Percentiles rank a stretch among this genome's conserved stretches.
These are phyloP conservation scores for Dicaeum eximium DNA, from an alignment of 2,113 vertebrate genomes.

Conservation along the genomic window DNA sequence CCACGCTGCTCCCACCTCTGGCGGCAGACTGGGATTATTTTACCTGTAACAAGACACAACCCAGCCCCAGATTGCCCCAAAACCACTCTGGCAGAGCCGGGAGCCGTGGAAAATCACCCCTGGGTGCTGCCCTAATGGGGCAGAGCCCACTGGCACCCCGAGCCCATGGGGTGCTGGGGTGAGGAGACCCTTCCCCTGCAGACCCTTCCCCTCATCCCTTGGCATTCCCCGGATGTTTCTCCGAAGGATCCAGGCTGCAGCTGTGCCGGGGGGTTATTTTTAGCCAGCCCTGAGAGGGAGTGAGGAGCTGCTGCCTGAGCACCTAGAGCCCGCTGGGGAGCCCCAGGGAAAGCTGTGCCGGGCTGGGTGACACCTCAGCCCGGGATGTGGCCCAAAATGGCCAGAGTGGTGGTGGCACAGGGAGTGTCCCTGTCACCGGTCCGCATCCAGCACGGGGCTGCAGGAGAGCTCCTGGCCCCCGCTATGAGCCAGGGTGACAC, in stretches of 20 bases:
- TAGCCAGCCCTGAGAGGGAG: neutral
- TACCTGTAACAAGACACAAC: neutral
- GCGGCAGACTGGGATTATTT: neutral
- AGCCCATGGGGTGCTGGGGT: rapidly evolving
- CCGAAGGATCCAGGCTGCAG: neutral
- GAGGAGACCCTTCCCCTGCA: neutral
- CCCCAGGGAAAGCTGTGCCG: rapidly evolving
- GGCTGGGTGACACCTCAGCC: neutral
- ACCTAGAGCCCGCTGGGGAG: rapidly evolving
- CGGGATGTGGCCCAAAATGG: neutral
- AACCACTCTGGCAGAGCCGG: neutral
- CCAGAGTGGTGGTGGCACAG: rapidly evolving
- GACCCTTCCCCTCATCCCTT: neutral
- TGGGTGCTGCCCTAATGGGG: neutral
- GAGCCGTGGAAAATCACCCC: rapidly evolving
- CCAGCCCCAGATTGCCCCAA: neutral
- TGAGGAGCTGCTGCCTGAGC: neutral
- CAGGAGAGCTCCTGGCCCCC: neutral
- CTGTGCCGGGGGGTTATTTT: neutral
- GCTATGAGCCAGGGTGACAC: neutral
- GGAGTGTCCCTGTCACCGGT: neutral
- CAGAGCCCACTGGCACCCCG: neutral
- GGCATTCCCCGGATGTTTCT: neutral
- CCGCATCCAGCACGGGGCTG: neutral
- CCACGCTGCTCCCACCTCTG: rapidly evolving